phyloP scores from a whole-genome alignment of 1,140 invertebrate species.

The Samia ricini region DNA sequence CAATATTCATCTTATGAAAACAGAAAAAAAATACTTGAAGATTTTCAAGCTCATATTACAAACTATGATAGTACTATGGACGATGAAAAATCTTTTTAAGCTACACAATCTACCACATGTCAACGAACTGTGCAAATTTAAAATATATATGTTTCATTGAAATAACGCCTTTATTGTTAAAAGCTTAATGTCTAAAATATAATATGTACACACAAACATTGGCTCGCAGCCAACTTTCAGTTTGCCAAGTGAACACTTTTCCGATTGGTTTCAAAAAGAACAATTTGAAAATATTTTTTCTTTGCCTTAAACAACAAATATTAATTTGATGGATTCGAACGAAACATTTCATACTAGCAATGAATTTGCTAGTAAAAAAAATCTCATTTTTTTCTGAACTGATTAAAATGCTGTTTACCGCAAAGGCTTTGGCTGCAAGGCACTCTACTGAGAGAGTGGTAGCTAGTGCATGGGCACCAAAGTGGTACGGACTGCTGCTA shows the following conservation, averaged over 20 bases:
- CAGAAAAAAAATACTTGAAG: too few relatives aligned
- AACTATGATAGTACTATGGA: not conserved
- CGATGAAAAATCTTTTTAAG: conserved; percentile 3
- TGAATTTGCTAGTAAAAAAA: too few relatives aligned
- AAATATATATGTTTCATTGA: conserved; percentile 1
- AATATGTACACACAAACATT: not conserved
- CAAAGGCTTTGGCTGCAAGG: too few relatives aligned
- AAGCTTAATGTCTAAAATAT: conserved; percentile 2
- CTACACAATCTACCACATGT: conserved; percentile 6
- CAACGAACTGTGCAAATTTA: not conserved
- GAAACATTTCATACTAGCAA: too few relatives aligned
- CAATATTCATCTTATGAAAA: too few relatives aligned
- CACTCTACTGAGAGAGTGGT: too few relatives aligned
- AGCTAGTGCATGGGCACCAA: too few relatives aligned
- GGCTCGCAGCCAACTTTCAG: conserved; percentile 5
- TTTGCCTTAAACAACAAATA: too few relatives aligned
- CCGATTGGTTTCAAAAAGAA: conserved; percentile 14
- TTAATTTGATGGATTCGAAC: not conserved
- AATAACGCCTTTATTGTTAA: not conserved
- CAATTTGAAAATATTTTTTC: conserved; percentile 1
- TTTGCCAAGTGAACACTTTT: conserved; percentile 19
- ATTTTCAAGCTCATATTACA: not conserved
- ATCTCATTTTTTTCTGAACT: too few relatives aligned
- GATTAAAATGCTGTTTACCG: too few relatives aligned
- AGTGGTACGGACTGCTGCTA: too few relatives aligned